Base-by-base conservation (phyloP, 1,140 invertebrate genomes). In the Frieseomelitta varia region DNA sequence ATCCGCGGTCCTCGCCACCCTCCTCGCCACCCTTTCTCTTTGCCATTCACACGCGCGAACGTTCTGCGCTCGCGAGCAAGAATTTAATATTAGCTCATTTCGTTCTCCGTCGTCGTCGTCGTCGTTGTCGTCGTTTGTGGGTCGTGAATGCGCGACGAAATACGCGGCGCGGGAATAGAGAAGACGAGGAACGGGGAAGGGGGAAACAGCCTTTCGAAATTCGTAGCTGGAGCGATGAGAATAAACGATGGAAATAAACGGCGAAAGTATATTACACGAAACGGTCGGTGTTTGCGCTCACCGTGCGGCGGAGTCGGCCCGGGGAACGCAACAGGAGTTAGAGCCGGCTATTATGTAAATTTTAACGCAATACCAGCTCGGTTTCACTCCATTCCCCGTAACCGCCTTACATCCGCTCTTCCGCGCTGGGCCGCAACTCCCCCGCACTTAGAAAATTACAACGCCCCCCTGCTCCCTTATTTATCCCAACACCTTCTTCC, bases 301-400 rank as follows among this genome's bases (percentile, higher is more conserved):
- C 30, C n/a, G 53, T 69, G 53, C 34, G 69, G 74, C 81, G 34
- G 34, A 82, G 47, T 81, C 56, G 56, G 78, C 76, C 82, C 78
- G 56, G 77, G 78, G 77, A 77, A 88, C 81, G 86, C 87, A 85
- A 72, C 87, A 56, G 74, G 53, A 77, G 53, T 85, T 85, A 78
- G 82, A 88, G 89, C 81, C 87, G 85, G 90, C 88, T 88, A 92
- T 92, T 92, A 92, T 92, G 91, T 92, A 92, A 92, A 92, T 92
- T 92, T 92, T 92, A 92, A 92, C 90, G 90, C 88, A 91, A 92
- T 92, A 90, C 89, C 79, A 84, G 88, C 83, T 88, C 88, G 89
- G 90, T 84, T 91, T 85, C 89, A 83, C 88, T 80, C 84, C 85
- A 83, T 86, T 85, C 86, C 86, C 88, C 77, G 85, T 90, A 91